These are phyloP conservation scores for Cryptomyrus ogoouensis DNA, from an alignment of 2,113 vertebrate genomes.

Conservation along the genomic window DNA sequence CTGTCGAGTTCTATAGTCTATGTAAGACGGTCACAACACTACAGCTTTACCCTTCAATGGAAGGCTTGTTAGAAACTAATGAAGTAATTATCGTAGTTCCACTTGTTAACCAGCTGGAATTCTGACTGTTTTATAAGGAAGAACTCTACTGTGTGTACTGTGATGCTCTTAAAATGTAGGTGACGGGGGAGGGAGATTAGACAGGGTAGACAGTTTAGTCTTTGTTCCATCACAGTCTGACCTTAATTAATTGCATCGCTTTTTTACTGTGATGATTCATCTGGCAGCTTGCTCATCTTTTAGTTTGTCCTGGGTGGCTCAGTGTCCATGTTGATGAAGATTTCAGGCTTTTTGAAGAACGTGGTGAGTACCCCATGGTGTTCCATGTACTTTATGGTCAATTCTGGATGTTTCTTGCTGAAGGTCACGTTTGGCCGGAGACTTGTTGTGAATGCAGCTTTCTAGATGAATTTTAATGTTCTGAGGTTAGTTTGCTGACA, in stretches of 20 bases:
- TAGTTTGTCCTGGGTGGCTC: background rate
- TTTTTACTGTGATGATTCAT: background rate
- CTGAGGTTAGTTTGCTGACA: background rate
- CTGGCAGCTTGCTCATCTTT: background rate
- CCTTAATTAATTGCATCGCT: background rate
- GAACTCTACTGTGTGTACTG: background rate
- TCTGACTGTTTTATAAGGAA: background rate
- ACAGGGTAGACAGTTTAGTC: background rate
- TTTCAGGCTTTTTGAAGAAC: background rate
- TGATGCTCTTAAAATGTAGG: background rate
- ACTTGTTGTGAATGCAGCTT: background rate
- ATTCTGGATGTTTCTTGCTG: background rate
- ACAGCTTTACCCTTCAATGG: background rate
- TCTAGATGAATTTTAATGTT: background rate
- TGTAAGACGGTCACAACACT: background rate
- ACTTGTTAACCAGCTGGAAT: background rate
- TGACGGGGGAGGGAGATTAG: background rate
- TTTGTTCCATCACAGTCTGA: background rate
- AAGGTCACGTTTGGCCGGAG: background rate
- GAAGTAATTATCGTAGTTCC: background rate
- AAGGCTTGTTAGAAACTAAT: background rate
- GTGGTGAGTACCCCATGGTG: background rate
- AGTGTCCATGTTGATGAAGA: background rate
- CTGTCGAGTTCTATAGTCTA: background rate
- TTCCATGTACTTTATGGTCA: background rate